A percentile compares a stretch with the other conserved stretches of the same genome.
Conservation (phyloP, 2,113 vertebrate species). For the Diglossa brunneiventris region DNA sequence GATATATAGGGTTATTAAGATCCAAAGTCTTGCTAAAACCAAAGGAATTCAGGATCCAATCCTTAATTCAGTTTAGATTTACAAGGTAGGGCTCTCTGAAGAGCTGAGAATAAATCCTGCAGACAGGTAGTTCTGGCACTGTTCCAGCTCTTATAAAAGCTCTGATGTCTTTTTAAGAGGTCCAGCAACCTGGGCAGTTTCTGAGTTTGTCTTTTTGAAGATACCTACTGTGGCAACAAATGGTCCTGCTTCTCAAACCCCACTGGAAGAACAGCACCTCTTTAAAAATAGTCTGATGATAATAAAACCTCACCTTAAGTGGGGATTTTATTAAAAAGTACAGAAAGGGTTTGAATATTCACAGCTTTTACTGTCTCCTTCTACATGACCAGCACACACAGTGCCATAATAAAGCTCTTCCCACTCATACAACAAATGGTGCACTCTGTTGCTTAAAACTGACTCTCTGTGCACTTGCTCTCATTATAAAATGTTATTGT, state of each 20-base stretch:
- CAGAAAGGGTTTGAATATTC: not conserved
- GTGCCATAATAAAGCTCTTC: rapidly evolving
- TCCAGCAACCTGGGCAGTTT: not conserved
- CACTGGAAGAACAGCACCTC: not conserved
- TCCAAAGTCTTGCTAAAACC: slow-evolving; percentile 6
- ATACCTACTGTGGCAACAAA: not conserved
- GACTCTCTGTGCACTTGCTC: not conserved
- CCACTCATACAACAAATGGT: rapidly evolving
- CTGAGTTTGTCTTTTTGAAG: not conserved
- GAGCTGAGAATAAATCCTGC: not conserved
- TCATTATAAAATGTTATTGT: not conserved
- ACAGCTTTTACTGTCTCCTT: not conserved
- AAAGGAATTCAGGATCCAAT: slow-evolving; percentile 33
- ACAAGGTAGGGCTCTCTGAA: not conserved
- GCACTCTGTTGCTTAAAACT: not conserved
- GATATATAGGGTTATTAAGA: not conserved
- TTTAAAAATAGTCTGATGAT: not conserved
- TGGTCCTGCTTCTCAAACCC: not conserved
- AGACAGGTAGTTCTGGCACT: not conserved
- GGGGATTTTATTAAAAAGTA: not conserved
- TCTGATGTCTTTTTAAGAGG: not conserved
- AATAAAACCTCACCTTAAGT: not conserved
- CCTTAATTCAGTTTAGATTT: slow-evolving; percentile 40
- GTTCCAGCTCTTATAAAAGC: not conserved
- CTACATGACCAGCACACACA: not conserved